Conservation (phyloP, 1,140 invertebrate species). For the Hypothenemus hampei region DNA sequence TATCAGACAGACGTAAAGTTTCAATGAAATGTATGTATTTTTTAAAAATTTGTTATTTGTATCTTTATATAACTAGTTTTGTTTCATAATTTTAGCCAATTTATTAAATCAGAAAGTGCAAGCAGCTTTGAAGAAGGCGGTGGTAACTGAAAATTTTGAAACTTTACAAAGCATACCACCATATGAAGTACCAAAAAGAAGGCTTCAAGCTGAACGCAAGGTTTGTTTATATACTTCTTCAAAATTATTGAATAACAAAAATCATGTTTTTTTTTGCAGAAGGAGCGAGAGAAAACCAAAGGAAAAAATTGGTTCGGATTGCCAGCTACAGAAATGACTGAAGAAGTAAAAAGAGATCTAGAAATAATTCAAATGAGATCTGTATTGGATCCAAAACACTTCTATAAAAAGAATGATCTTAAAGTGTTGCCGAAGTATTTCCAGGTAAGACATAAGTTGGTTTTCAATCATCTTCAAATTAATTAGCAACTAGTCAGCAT, state of each 20-base stretch:
- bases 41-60: no score
- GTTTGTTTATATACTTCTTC: conserved; percentile 45
- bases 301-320: conserved; percentile 85
- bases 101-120: conserved; percentile 48
- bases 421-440: conserved; percentile 88
- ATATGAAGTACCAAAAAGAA: conserved; percentile 56
- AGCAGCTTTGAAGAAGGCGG: conserved; percentile 58
- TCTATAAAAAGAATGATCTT: conserved; percentile 90
- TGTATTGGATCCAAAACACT: conserved; percentile 85
- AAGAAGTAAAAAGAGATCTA: conserved; percentile 81
- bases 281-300: conserved; percentile 68
- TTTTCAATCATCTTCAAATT: no score
- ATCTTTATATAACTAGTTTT: no score
- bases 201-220: conserved; percentile 55
- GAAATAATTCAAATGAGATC: conserved; percentile 87
- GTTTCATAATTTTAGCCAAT: no score
- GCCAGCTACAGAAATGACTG: conserved; percentile 79
- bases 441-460: conserved; percentile 54
- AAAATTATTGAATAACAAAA: neutral
- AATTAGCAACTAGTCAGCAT: no score
- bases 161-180: conserved; percentile 56
- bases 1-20: no score
- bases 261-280: conserved; percentile 38
- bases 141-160: conserved; percentile 60
- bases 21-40: no score